Conservation (phyloP, 2,888 invertebrate genomes). For the Phaonia tiefii region DNA sequence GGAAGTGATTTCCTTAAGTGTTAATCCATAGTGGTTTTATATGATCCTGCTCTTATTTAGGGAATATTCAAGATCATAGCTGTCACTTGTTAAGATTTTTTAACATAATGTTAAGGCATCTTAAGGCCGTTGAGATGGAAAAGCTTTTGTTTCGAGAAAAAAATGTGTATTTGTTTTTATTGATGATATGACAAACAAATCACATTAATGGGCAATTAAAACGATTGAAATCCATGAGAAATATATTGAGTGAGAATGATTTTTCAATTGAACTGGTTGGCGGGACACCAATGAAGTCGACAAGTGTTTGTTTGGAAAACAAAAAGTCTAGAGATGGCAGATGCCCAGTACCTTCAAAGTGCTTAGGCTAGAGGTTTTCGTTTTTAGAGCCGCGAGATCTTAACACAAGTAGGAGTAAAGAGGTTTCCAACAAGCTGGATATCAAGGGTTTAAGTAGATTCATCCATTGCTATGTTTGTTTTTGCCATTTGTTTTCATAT, state of each 20-base stretch:
- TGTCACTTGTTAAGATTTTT: too few species aligned
- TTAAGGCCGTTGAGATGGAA: too few species aligned
- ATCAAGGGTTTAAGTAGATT: conserved; percentile 26
- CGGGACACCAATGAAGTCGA: too few species aligned
- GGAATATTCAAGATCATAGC: too few species aligned
- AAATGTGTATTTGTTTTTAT: background rate
- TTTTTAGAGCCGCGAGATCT: background rate
- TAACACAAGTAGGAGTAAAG: background rate
- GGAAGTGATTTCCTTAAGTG: too few species aligned
- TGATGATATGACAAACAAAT: conserved; percentile 27
- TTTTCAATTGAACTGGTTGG: conserved; percentile 7
- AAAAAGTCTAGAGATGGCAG: background rate
- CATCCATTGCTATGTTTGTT: conserved; percentile 33
- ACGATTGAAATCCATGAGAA: background rate
- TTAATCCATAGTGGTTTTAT: too few species aligned
- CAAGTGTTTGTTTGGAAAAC: background rate
- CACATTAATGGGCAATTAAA: conserved; percentile 34
- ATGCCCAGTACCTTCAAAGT: background rate
- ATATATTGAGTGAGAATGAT: background rate
- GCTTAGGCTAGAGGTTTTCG: too few species aligned
- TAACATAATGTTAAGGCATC: too few species aligned
- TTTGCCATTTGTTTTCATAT: conserved; percentile 5
- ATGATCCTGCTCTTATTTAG: too few species aligned
- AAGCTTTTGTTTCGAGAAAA: too few species aligned
- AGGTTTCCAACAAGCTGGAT: too few species aligned